Conservation (phyloP, 64 coral and sea anemone species). For the Dendrophyllia cribrosa region DNA sequence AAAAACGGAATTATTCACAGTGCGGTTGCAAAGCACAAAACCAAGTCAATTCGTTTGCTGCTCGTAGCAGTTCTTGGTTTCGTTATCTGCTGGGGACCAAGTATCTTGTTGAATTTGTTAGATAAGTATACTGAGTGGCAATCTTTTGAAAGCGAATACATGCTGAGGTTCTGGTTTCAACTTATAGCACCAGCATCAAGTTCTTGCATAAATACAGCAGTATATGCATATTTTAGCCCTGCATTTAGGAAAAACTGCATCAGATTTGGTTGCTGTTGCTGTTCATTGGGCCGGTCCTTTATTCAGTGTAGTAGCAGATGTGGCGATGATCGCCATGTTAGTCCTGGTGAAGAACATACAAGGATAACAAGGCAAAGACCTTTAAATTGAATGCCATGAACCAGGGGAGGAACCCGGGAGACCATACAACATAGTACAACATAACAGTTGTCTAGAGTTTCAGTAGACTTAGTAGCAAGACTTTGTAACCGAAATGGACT, state of each 20-base stretch:
- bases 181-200: not conserved
- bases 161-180: not conserved
- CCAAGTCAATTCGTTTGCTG: constrained; percentile 15
- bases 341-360: too few species aligned
- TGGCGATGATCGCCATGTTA: too few species aligned
- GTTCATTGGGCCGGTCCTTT: not conserved
- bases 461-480: too few species aligned
- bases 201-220: not conserved
- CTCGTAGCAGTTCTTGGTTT: not conserved
- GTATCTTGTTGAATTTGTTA: not conserved
- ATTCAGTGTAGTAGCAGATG: too few species aligned
- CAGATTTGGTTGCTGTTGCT: constrained; percentile 5
- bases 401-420: too few species aligned
- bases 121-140: not conserved
- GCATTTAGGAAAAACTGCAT: constrained; percentile 11
- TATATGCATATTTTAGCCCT: not conserved
- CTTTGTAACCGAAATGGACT: too few species aligned
- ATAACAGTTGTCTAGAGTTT: too few species aligned
- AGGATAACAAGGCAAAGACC: too few species aligned
- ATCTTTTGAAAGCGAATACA: not conserved
- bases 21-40: not conserved
- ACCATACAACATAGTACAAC: too few species aligned
- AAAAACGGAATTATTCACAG: not conserved
- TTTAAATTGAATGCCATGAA: too few species aligned
- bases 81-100: not conserved